These are phyloP conservation scores for Semicossyphus pulcher DNA, from an alignment of 2,113 vertebrate species.

Conservation along the genomic window DNA sequence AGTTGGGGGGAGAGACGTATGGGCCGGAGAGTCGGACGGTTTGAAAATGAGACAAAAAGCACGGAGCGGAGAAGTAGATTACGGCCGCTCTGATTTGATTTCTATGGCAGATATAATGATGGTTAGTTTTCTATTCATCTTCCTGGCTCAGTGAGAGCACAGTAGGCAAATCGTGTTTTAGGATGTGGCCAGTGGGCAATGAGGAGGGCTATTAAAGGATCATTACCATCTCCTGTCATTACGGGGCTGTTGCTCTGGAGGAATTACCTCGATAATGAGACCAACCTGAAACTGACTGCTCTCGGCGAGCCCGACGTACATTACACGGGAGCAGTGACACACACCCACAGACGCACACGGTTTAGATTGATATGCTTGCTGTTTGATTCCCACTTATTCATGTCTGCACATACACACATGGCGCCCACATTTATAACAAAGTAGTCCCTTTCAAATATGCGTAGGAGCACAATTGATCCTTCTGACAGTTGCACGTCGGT, in stretches of 20 bases:
- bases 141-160: constrained; percentile 67
- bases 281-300: constrained; percentile 79
- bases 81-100: constrained; percentile 80
- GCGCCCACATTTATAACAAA: constrained; percentile 1
- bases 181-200: constrained; percentile 83
- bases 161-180: constrained; percentile 78
- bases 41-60: constrained; percentile 55
- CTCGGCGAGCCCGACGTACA: constrained; percentile 46
- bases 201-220: constrained; percentile 83
- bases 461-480: constrained; percentile 55
- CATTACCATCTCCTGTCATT: constrained; percentile 84
- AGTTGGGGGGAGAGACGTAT: constrained; percentile 17
- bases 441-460: background rate
- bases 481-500: constrained; percentile 54
- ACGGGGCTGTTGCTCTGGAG: constrained; percentile 76
- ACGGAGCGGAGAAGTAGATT: constrained; percentile 67
- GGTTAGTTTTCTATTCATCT: constrained; percentile 83
- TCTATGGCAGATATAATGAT: constrained; percentile 78
- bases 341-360: constrained; percentile 32
- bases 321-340: constrained; percentile 44
- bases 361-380: constrained; percentile 27
- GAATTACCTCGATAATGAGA: constrained; percentile 85
- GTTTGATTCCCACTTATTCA: constrained; percentile 18
- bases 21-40: constrained; percentile 10
- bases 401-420: background rate